phyloP scores from a whole-genome alignment of 2,797 vertebrate species.

The Sebastes paucispinis region DNA sequence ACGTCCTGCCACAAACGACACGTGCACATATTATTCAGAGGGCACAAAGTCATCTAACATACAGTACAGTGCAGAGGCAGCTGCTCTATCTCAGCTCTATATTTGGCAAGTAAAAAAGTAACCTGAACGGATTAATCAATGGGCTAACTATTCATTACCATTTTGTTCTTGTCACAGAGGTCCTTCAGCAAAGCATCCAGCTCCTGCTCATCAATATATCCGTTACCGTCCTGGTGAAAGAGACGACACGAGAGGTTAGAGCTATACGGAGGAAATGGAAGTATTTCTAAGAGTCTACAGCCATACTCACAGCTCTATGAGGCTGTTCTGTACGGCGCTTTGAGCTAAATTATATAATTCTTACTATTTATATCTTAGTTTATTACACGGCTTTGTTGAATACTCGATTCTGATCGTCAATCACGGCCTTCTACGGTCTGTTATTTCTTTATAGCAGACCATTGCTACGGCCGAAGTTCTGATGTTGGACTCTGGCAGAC shows the following conservation, averaged over 20 bases:
- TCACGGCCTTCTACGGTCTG: no score
- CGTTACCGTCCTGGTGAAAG: conserved; percentile 88
- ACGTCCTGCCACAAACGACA: conserved; percentile 81
- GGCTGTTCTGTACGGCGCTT: background rate
- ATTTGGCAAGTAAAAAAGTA: conserved; percentile 50
- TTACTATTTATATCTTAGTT: background rate
- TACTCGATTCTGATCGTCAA: no score
- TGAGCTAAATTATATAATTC: background rate
- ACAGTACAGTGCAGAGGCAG: conserved; percentile 12
- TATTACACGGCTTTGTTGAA: no score
- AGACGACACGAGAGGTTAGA: conserved; percentile 8
- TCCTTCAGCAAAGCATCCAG: conserved; percentile 95
- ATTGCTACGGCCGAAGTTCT: no score
- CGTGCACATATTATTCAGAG: conserved; percentile 1
- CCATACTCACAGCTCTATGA: background rate
- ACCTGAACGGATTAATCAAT: conserved; percentile 57
- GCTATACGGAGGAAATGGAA: background rate
- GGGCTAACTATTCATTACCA: conserved; percentile 83
- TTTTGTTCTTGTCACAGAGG: conserved; percentile 95
- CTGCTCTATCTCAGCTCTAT: conserved; percentile 41
- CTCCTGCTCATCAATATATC: conserved; percentile 95
- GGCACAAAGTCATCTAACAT: background rate
- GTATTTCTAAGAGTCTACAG: background rate
- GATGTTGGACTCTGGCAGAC: no score
- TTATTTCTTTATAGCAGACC: no score